phyloP scores from a whole-genome alignment of 1,140 invertebrate genomes.

The Oryzaephilus surinamensis region DNA sequence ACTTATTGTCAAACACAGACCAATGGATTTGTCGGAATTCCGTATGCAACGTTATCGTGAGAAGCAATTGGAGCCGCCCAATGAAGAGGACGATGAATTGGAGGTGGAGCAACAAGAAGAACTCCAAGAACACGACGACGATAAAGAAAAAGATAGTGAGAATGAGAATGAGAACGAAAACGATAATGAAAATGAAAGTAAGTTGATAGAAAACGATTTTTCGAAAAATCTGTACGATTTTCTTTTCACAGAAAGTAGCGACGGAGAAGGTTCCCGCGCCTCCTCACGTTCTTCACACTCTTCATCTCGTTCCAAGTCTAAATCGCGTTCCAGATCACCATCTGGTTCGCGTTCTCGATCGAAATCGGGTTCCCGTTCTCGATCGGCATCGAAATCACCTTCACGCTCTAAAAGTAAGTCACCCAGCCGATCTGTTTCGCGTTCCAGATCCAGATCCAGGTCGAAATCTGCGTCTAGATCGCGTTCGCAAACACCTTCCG shows the following conservation, averaged over 20 bases:
- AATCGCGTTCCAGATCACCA: conserved; percentile 24
- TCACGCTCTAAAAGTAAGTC: conserved; percentile 23
- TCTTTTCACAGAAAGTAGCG: conserved; percentile 14
- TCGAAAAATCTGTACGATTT: neutral
- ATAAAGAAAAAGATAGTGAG: conserved; percentile 33
- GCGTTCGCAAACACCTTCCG: conserved; percentile 24
- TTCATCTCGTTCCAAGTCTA: conserved; percentile 16
- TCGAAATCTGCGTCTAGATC: conserved; percentile 31
- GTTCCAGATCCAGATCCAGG: conserved; percentile 29
- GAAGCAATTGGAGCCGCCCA: conserved; percentile 72
- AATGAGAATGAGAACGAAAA: conserved; percentile 37
- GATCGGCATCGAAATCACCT: conserved; percentile 24
- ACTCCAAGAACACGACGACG: conserved; percentile 52
- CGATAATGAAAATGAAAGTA: conserved; percentile 27
- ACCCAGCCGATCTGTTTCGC: conserved; percentile 20
- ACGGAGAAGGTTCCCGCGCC: conserved; percentile 12
- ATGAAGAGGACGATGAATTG: conserved; percentile 64
- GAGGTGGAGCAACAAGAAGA: conserved; percentile 45
- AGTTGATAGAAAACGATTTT: conserved; percentile 8
- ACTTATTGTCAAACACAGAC: conserved; percentile 81
- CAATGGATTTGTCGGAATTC: conserved; percentile 76
- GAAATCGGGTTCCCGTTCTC: conserved; percentile 20
- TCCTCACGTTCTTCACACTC: conserved; percentile 6
- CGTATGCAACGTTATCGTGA: conserved; percentile 77
- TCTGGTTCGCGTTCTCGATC: conserved; percentile 30